These are phyloP conservation scores for Toxostoma redivivum DNA, from an alignment of 2,113 vertebrate species.

Conservation along the genomic window DNA sequence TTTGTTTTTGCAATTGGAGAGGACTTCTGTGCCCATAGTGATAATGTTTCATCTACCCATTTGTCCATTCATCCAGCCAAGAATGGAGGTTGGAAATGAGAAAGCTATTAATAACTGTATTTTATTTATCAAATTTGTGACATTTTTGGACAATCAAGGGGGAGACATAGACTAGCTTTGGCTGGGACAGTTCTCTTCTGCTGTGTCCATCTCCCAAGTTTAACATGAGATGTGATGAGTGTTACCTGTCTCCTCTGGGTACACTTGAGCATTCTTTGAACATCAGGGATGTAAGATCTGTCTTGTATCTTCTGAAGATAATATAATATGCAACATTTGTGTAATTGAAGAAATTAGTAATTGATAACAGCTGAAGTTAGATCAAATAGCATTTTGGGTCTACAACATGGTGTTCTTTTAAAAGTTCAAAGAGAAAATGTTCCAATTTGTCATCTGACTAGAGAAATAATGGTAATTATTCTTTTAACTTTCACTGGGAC, in stretches of 20 bases:
- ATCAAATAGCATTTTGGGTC: constrained; percentile 45
- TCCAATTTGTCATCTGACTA: constrained; percentile 48
- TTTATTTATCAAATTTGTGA: background rate
- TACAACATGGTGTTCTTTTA: constrained; percentile 45
- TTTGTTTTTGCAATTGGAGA: background rate
- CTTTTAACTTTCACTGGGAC: constrained; percentile 57
- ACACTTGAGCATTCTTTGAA: background rate
- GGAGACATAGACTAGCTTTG: background rate
- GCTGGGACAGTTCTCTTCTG: background rate
- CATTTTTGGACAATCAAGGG: background rate
- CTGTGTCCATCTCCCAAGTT: background rate
- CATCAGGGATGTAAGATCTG: background rate
- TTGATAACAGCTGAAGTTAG: constrained; percentile 48
- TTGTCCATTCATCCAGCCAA: background rate
- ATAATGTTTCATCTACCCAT: background rate
- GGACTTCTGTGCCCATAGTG: background rate
- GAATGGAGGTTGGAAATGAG: background rate
- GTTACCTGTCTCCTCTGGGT: background rate
- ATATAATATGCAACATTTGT: background rate
- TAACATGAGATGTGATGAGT: background rate
- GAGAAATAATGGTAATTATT: constrained; percentile 65
- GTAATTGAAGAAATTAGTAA: constrained; percentile 47
- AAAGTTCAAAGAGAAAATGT: constrained; percentile 56
- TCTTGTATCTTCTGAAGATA: background rate
- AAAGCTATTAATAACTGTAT: background rate